phyloP scores from a whole-genome alignment of 1,140 invertebrate species.

The Micrasema minimum region DNA sequence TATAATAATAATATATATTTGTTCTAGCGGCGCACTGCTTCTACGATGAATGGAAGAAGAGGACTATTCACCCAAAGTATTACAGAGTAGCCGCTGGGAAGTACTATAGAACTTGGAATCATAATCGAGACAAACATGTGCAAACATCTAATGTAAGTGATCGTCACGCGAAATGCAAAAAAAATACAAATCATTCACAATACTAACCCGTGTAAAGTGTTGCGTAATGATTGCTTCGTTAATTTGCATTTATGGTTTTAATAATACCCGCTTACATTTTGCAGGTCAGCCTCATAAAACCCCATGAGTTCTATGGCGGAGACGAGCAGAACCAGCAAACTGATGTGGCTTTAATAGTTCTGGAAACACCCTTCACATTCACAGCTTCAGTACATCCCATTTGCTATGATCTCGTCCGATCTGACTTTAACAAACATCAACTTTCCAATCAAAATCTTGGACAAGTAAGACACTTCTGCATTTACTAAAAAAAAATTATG shows the following conservation, averaged over 20 bases:
- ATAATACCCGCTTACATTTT: no score
- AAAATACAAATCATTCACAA: no score
- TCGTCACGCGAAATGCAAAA: neutral
- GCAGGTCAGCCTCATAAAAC: neutral
- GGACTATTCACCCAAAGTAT: neutral
- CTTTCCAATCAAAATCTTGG: neutral
- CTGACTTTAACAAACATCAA: slow-evolving; percentile 17
- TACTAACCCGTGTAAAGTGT: no score
- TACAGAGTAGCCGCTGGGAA: slow-evolving; percentile 35
- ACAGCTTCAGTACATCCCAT: neutral
- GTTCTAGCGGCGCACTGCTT: slow-evolving; percentile 39
- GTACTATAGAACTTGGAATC: slow-evolving; percentile 19
- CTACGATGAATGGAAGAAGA: neutral
- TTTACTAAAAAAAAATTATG: no score
- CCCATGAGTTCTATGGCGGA: slow-evolving; percentile 10
- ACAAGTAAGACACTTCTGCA: neutral
- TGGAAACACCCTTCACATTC: slow-evolving; percentile 4
- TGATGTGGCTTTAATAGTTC: slow-evolving; percentile 14
- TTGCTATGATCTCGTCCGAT: slow-evolving; percentile 13
- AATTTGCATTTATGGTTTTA: no score
- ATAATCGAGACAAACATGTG: neutral
- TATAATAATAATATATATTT: no score
- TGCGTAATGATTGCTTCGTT: neutral
- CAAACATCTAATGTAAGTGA: slow-evolving; percentile 10
- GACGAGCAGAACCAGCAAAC: neutral